These are phyloP conservation scores for Zaprionus nigranus DNA, from an alignment of 1,140 invertebrate species.

Conservation along the genomic window DNA sequence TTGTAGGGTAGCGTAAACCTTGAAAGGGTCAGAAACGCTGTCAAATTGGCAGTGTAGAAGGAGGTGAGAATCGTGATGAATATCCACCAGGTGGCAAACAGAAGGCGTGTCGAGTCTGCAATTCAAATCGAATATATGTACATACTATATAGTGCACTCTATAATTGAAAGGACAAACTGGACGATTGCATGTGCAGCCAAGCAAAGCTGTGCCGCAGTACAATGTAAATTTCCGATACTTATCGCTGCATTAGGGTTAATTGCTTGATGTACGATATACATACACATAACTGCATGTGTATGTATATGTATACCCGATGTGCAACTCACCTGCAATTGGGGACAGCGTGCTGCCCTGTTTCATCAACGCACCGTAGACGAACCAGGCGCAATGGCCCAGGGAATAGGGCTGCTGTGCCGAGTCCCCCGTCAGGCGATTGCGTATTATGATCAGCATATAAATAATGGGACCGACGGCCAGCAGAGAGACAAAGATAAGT, in stretches of 20 bases:
- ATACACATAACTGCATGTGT: not conserved
- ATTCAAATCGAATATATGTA: constrained; percentile 25
- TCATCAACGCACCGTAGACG: constrained; percentile 94
- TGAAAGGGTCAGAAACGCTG: constrained; percentile 93
- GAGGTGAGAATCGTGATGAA: constrained; percentile 94
- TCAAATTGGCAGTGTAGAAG: constrained; percentile 96
- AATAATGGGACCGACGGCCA: constrained; percentile 91
- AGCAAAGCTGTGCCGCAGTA: constrained; percentile 11
- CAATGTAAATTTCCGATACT: constrained; percentile 48
- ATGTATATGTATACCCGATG: not conserved
- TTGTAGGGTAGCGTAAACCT: constrained; percentile 92
- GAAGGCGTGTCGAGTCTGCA: constrained; percentile 91
- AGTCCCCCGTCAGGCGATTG: constrained; percentile 85
- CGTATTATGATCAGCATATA: constrained; percentile 89
- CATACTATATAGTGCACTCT: constrained; percentile 26
- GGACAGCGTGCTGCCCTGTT: constrained; percentile 92
- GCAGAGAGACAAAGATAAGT: constrained; percentile 89
- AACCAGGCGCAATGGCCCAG: constrained; percentile 92
- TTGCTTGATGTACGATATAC: constrained; percentile 40
- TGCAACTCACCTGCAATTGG: constrained; percentile 88
- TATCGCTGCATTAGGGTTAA: constrained; percentile 61
- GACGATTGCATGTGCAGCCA: constrained; percentile 48
- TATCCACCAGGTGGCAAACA: constrained; percentile 96
- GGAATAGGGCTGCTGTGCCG: constrained; percentile 86
- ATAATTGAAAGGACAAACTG: constrained; percentile 68